Percentiles rank a stretch among this genome's conserved stretches.
Evolutionary conservation across 2,888 invertebrate species (phyloP).

Genomic region (Abrostola tripartita): DNA sequence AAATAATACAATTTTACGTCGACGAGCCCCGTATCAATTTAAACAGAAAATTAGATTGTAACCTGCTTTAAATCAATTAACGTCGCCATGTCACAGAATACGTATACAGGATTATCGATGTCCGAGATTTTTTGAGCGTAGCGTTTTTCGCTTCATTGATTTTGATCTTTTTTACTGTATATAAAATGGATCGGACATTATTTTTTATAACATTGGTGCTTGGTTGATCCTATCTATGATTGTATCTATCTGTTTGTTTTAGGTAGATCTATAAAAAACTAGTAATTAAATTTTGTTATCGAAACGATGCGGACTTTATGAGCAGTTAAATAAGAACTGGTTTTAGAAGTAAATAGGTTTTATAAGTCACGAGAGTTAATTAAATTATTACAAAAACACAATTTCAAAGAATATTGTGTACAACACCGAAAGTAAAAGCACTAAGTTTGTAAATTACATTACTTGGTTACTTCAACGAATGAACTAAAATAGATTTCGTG

Average conservation of each 20-base stretch:
- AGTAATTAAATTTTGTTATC: too few species aligned
- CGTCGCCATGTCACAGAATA: conserved; percentile 51
- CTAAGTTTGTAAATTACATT: not conserved
- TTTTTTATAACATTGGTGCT: too few species aligned
- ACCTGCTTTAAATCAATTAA: conserved; percentile 74
- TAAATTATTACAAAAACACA: not conserved
- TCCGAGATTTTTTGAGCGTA: conserved; percentile 36
- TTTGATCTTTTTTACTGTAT: not conserved
- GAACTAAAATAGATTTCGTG: conserved; percentile 27
- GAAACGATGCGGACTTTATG: too few species aligned
- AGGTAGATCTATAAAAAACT: too few species aligned
- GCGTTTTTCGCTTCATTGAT: not conserved
- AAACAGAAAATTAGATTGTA: conserved; percentile 74
- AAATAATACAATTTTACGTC: conserved; percentile 79
- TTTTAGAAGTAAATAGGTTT: too few species aligned
- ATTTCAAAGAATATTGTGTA: not conserved
- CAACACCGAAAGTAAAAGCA: not conserved
- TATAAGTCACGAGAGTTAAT: not conserved
- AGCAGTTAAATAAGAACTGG: too few species aligned
- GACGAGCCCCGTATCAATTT: conserved; percentile 73
- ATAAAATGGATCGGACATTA: too few species aligned
- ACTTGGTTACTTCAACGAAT: conserved; percentile 10
- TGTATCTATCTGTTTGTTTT: too few species aligned
- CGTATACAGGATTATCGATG: conserved; percentile 26
- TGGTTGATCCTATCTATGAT: too few species aligned